These are phyloP conservation scores for Dasypolia templi DNA, from an alignment of 2,888 invertebrate genomes.

Conservation along the genomic window DNA sequence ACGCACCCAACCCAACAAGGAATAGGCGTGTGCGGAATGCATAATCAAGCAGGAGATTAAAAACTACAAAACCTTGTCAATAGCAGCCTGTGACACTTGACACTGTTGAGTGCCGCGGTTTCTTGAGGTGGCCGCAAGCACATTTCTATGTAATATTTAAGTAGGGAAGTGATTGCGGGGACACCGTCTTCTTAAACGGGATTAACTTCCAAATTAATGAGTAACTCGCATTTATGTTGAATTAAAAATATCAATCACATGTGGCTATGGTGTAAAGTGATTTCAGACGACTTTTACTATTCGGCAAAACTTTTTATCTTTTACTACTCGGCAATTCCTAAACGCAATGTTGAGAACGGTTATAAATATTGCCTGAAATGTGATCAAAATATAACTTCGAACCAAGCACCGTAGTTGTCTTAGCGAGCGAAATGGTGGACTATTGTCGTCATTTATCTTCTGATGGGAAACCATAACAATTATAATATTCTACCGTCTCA, in stretches of 20 bases:
- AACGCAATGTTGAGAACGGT: no score
- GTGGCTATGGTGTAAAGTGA: background rate
- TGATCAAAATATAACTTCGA: background rate
- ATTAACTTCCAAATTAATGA: background rate
- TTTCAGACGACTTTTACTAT: background rate
- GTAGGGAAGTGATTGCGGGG: background rate
- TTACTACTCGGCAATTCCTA: background rate
- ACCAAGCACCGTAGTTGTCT: background rate
- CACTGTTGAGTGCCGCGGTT: slow-evolving; percentile 51
- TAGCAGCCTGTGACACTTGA: slow-evolving; percentile 76
- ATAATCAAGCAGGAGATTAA: slow-evolving; percentile 89
- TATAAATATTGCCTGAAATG: background rate
- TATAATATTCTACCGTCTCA: background rate
- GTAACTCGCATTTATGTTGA: background rate
- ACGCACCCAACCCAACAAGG: slow-evolving; percentile 87
- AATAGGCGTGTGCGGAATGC: slow-evolving; percentile 89
- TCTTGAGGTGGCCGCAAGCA: slow-evolving; percentile 33
- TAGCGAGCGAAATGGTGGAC: background rate
- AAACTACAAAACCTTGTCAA: slow-evolving; percentile 89
- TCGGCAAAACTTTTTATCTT: background rate
- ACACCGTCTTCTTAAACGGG: background rate
- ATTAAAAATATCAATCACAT: no score
- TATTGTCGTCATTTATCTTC: no score
- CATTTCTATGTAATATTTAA: background rate
- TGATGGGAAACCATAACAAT: background rate